Evolutionary conservation across 2,888 invertebrate genomes (phyloP).

Genomic region (Galeopsomyia nigrocyanea): DNA sequence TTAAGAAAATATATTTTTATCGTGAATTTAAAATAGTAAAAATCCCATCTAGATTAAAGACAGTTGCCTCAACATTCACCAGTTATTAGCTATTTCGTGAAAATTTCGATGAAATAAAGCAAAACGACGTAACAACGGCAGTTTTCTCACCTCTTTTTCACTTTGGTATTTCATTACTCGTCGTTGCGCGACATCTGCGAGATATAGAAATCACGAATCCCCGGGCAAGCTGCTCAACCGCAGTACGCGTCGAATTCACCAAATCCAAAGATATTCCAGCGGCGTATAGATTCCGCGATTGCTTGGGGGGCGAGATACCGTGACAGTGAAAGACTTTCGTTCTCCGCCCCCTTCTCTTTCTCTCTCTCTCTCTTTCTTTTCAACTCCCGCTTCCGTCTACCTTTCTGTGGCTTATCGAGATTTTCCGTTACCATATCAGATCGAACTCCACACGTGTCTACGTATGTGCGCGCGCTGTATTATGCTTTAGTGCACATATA

Average conservation of each 20-base stretch:
- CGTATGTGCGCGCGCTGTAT: background rate
- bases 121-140: background rate
- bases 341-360: background rate
- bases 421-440: conserved; percentile 19
- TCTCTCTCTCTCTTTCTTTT: conserved; percentile 5
- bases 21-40: no score
- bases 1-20: no score
- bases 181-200: background rate
- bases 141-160: background rate
- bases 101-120: no score
- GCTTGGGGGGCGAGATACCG: conserved; percentile 21
- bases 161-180: conserved; percentile 4
- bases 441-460: conserved; percentile 4
- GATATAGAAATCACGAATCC: conserved; percentile 1
- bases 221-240: conserved; percentile 5
- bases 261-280: conserved; percentile 23
- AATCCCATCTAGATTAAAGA: no score
- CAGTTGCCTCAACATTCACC: no score
- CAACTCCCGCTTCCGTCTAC: background rate
- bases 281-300: conserved; percentile 26
- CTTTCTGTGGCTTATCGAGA: conserved; percentile 27
- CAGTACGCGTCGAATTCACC: conserved; percentile 19
- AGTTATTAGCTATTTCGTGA: no score
- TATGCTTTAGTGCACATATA: no score
- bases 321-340: conserved; percentile 22